Base-by-base conservation (phyloP, 2,888 invertebrate genomes). In the Nasonovia ribisnigri region DNA sequence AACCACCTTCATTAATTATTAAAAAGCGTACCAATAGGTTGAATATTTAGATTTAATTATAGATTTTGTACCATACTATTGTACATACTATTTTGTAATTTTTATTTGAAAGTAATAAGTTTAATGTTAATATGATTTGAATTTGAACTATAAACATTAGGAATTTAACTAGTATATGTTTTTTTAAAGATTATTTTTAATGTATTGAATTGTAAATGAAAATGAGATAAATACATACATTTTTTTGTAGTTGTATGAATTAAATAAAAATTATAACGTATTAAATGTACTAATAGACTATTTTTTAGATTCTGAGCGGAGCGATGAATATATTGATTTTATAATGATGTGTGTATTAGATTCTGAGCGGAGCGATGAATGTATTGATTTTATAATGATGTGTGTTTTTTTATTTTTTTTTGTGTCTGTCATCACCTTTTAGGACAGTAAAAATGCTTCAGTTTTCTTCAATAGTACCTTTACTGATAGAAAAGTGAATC, bases 11-110 rank as follows among this genome's bases (percentile, higher is more conserved):
- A 48, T 48, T 93, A 90, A 48, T 84, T 84, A 88, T 88, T 43
- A 93, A 93, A 93, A 93, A 24, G 2, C 93, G 89, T 46, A 29
- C 93, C 46, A 89, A 84, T 57, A 89, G 89, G 60, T 42, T 84
- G 5, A 93, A 93, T 84, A 89, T 89, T 57, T 93, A 93, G 48
- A 89, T 77, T 36, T 84, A 36, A 6, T n/a, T 84, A 10, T 84
- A 84, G 0, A 91, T 84, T n/a, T 77, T 91, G 46, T 86, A 48
- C 26, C 86, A 54, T 60, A n/a, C n/a, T n/a, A n/a, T n/a, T n/a
- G n/a, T n/a, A n/a, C n/a, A 8, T 86, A 86, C 4, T 42, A 36
- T 57, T 92, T 57, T 92, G n/a, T 91, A 57, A 36, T 57, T 86
- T 48, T 87, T 67, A 20, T 46, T 89, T 89, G 8, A 46, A 88